These are phyloP conservation scores for Smutsia gigantea DNA, from an alignment of 2,797 vertebrate genomes.

Conservation along the genomic window DNA sequence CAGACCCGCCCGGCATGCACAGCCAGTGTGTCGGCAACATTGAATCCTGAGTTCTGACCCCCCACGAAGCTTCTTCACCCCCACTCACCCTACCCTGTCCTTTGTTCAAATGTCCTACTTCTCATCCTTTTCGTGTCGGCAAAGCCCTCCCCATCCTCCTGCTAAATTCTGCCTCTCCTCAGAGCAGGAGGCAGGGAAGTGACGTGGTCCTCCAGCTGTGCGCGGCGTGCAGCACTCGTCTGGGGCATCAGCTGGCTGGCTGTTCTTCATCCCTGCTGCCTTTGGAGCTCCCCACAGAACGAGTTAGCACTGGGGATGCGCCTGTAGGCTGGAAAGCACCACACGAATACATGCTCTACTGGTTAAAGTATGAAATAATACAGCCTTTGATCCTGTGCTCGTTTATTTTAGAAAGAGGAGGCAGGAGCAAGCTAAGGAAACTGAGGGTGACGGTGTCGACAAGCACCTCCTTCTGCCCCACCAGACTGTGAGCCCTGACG, in stretches of 20 bases:
- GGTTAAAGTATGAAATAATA: conserved; percentile 64
- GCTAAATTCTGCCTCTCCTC: conserved; percentile 64
- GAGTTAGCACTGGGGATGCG: conserved; percentile 68
- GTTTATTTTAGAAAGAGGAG: conserved; percentile 20
- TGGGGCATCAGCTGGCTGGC: conserved; percentile 60
- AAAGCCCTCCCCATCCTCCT: conserved; percentile 44
- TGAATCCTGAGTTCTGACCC: conserved; percentile 16
- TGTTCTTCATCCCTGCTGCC: conserved; percentile 63
- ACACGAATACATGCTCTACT: conserved; percentile 63
- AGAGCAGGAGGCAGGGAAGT: conserved; percentile 35
- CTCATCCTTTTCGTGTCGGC: neutral
- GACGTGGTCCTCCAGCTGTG: conserved; percentile 65
- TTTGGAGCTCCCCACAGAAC: conserved; percentile 67
- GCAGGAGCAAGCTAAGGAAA: neutral
- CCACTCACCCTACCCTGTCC: neutral
- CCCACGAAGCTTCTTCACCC: neutral
- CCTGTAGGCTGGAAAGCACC: conserved; percentile 72
- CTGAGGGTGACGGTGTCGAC: neutral
- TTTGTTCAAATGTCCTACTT: conserved; percentile 66
- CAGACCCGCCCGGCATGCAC: neutral
- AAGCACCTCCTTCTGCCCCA: neutral
- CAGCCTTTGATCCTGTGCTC: conserved; percentile 15
- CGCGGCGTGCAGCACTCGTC: conserved; percentile 53
- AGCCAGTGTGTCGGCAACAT: neutral
- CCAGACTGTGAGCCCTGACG: neutral